These are phyloP conservation scores for Barbus barbus DNA, from an alignment of 2,113 vertebrate genomes.

Conservation along the genomic window DNA sequence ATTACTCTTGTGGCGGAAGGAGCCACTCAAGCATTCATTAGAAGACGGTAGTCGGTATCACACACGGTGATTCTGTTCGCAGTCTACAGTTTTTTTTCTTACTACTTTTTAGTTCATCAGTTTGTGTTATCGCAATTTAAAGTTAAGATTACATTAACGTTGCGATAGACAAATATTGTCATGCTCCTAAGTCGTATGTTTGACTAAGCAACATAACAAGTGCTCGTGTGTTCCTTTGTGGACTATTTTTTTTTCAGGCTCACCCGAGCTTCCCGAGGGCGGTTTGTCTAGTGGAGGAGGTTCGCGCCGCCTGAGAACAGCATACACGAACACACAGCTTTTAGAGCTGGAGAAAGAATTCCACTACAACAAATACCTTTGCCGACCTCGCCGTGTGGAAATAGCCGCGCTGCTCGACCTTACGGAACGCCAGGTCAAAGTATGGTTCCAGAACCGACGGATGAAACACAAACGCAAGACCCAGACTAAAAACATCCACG, in stretches of 20 bases:
- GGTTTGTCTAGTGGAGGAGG: slow-evolving; percentile 70
- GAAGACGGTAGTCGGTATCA: not conserved
- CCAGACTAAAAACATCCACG: slow-evolving; percentile 89
- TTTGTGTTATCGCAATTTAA: slow-evolving; percentile 8
- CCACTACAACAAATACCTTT: slow-evolving; percentile 92
- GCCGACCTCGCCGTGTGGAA: slow-evolving; percentile 90
- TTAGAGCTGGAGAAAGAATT: slow-evolving; percentile 97
- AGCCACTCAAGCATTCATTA: slow-evolving; percentile 90
- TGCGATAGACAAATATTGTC: not conserved
- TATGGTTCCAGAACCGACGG: slow-evolving; percentile 94
- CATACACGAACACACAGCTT: slow-evolving; percentile 95
- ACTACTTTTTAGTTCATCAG: not conserved
- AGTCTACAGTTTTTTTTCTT: not conserved
- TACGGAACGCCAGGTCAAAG: slow-evolving; percentile 94
- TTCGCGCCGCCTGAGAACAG: slow-evolving; percentile 89
- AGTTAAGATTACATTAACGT: not conserved
- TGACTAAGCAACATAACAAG: not conserved
- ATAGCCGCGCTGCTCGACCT: slow-evolving; percentile 90
- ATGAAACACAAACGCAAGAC: slow-evolving; percentile 96
- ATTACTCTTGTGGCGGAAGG: slow-evolving; percentile 85
- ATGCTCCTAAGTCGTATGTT: not conserved
- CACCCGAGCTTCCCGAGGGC: slow-evolving; percentile 81
- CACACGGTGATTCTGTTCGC: not conserved
- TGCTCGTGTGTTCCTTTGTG: not conserved
- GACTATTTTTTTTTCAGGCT: slow-evolving; percentile 75